These are phyloP conservation scores for Indicator maculatus DNA, from an alignment of 2,113 vertebrate species.

Conservation along the genomic window DNA sequence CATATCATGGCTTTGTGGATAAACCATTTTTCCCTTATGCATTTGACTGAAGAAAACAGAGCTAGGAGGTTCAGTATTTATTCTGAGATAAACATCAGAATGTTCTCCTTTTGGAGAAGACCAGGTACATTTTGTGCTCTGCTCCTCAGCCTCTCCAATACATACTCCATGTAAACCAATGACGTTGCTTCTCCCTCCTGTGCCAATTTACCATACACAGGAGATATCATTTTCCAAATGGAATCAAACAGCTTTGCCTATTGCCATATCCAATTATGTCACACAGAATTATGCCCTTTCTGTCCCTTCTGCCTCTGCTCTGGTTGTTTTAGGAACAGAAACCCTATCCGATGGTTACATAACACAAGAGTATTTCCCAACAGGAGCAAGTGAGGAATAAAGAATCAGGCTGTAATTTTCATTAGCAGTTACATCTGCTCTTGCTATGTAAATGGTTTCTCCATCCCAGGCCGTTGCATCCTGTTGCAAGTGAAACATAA, in stretches of 20 bases:
- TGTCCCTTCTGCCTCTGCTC: slow-evolving; percentile 21
- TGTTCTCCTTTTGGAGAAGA: background rate
- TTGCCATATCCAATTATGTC: background rate
- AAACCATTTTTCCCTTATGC: background rate
- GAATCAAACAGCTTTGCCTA: background rate
- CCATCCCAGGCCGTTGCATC: background rate
- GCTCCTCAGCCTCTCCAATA: background rate
- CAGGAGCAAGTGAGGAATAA: background rate
- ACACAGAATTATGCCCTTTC: slow-evolving; percentile 11
- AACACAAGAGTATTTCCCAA: background rate
- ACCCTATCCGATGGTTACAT: background rate
- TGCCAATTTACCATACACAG: background rate
- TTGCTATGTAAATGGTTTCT: background rate
- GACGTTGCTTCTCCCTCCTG: background rate
- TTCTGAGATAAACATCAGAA: background rate
- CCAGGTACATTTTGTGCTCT: background rate
- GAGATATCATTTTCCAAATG: background rate
- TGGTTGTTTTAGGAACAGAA: background rate
- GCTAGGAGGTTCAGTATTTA: background rate
- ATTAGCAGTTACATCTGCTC: background rate
- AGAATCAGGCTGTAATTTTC: background rate
- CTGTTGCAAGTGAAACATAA: background rate
- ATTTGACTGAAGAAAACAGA: background rate
- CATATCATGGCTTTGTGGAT: background rate
- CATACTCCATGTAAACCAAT: background rate